Conservation (phyloP, 2,113 vertebrate species). For the Hiodon alosoides region DNA sequence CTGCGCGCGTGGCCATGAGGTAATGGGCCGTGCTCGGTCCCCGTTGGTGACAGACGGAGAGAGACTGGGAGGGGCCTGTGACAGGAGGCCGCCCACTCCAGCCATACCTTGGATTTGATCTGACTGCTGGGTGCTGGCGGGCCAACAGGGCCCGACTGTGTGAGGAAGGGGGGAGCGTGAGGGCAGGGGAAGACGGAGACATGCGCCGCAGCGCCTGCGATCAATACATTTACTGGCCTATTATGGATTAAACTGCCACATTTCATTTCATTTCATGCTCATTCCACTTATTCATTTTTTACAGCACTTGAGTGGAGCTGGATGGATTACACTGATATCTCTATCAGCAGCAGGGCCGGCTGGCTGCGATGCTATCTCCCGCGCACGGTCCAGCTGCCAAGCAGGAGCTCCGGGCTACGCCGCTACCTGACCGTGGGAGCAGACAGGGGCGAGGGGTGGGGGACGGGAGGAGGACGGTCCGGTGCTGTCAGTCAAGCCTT, state of each 20-base stretch:
- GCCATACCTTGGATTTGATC: not conserved
- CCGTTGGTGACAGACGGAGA: no score
- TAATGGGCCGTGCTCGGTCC: not conserved
- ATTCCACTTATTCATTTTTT: conserved; percentile 21
- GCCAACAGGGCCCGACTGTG: no score
- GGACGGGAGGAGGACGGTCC: not conserved
- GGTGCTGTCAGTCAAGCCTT: not conserved
- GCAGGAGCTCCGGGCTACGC: not conserved
- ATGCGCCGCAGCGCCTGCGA: conserved; percentile 3
- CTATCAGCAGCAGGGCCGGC: not conserved
- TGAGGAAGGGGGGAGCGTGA: not conserved
- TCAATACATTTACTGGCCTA: conserved; percentile 38
- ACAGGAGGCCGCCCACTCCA: not conserved
- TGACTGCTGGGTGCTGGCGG: not conserved
- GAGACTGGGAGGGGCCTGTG: not conserved
- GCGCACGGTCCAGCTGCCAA: not conserved
- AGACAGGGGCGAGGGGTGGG: not conserved
- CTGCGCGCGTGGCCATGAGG: not conserved
- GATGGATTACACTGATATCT: conserved; percentile 34
- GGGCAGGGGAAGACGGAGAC: not conserved
- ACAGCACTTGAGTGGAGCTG: conserved; percentile 20
- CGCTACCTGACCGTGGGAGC: not conserved
- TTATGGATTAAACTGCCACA: conserved; percentile 39
- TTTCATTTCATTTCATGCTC: conserved; percentile 37
- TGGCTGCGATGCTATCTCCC: not conserved